A percentile compares a stretch with the other conserved stretches of the same genome.
phyloP scores from a whole-genome alignment of 2,888 invertebrate species.

The Fragum sueziense region DNA sequence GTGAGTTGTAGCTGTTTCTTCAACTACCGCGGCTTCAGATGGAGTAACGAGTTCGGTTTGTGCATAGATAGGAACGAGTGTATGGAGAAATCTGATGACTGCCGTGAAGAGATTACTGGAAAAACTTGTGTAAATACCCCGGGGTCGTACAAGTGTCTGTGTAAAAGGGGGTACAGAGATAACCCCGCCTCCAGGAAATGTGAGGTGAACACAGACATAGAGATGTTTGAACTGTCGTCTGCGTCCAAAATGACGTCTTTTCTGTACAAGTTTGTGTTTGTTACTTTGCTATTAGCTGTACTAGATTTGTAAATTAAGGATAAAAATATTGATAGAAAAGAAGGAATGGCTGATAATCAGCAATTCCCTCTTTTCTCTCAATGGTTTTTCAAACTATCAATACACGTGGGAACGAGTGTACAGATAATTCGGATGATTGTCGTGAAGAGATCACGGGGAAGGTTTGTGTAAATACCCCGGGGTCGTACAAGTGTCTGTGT shows the following conservation, averaged over 20 bases:
- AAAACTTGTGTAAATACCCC: slow-evolving; percentile 67
- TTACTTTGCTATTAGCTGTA: no score
- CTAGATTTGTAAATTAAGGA: no score
- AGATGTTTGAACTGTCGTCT: neutral
- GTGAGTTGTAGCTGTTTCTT: slow-evolving; percentile 69
- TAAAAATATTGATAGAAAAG: no score
- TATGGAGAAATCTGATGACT: slow-evolving; percentile 44
- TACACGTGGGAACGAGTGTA: no score
- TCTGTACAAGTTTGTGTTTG: no score
- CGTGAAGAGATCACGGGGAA: no score
- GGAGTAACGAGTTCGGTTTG: slow-evolving; percentile 66
- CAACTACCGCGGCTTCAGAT: slow-evolving; percentile 64
- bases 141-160: slow-evolving; percentile 68
- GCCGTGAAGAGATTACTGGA: slow-evolving; percentile 51
- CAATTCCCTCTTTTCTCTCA: no score
- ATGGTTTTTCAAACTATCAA: no score
- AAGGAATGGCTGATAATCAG: no score
- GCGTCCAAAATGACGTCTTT: no score
- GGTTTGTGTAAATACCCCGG: slow-evolving; percentile 67
- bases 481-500: slow-evolving; percentile 69
- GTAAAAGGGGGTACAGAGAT: slow-evolving; percentile 62
- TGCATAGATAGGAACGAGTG: slow-evolving; percentile 74
- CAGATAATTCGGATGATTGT: no score
- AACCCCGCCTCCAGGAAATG: slow-evolving; percentile 54
- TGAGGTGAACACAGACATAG: slow-evolving; percentile 31